Evolutionary conservation across 2,797 vertebrate species (phyloP).

Genomic region (Babyrousa celebensis): DNA sequence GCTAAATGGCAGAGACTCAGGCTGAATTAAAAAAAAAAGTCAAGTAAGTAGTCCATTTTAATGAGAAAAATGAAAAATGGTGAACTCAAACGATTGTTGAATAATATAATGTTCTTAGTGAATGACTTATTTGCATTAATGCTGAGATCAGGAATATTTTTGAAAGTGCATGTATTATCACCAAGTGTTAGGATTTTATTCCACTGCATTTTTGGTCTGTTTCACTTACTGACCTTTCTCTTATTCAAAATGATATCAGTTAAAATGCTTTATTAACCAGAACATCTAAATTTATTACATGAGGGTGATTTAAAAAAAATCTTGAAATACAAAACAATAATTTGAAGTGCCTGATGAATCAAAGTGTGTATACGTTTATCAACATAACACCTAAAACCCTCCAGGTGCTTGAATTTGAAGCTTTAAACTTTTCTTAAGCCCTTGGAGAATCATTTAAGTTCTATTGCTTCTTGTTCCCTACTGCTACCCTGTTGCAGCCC

Average conservation of each 20-base stretch:
- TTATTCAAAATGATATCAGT: constrained; percentile 37
- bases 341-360: constrained; percentile 53
- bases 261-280: constrained; percentile 61
- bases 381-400: background rate
- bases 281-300: constrained; percentile 33
- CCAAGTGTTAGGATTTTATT: constrained; percentile 6
- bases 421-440: constrained; percentile 61
- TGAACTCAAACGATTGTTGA: constrained; percentile 67
- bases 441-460: background rate
- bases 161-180: background rate
- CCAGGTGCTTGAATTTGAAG: constrained; percentile 67
- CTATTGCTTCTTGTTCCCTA: constrained; percentile 54
- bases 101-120: constrained; percentile 21
- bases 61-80: constrained; percentile 63
- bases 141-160: constrained; percentile 71
- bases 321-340: background rate
- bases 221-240: constrained; percentile 57
- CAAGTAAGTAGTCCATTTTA: constrained; percentile 61
- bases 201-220: background rate
- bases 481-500: background rate
- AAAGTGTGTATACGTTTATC: constrained; percentile 56
- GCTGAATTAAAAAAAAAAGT: constrained; percentile 66
- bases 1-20: constrained; percentile 58
- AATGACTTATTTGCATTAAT: constrained; percentile 71
- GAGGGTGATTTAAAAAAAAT: constrained; percentile 17